These are phyloP conservation scores for Perithous albicinctus DNA, from an alignment of 2,888 invertebrate species.

Conservation along the genomic window DNA sequence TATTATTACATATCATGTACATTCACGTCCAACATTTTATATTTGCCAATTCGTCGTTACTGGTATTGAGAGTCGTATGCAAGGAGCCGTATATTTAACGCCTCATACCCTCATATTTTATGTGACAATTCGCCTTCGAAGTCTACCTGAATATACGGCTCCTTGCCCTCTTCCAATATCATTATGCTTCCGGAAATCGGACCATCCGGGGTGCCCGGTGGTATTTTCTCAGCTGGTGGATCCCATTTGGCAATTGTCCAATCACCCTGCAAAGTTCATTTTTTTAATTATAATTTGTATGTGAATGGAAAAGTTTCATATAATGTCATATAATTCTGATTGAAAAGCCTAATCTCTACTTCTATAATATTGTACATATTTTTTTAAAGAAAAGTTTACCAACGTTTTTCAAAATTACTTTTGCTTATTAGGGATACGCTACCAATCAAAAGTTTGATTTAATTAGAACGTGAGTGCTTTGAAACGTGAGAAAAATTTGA, in stretches of 20 bases:
- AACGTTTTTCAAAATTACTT: neutral
- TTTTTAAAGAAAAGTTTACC: no score
- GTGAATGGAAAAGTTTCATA: no score
- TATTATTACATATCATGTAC: neutral
- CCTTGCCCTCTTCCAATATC: constrained; percentile 55
- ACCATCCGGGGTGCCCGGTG: constrained; percentile 59
- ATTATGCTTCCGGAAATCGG: neutral
- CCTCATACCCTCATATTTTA: constrained; percentile 4
- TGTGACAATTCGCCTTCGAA: constrained; percentile 42
- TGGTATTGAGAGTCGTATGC: neutral
- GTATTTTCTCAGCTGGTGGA: constrained; percentile 41
- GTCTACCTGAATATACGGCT: constrained; percentile 33
- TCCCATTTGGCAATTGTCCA: constrained; percentile 46
- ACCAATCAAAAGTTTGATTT: no score
- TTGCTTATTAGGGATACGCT: no score
- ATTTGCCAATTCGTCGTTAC: neutral
- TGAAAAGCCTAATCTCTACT: no score
- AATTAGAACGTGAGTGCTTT: no score
- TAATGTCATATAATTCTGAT: no score
- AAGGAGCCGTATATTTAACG: constrained; percentile 1
- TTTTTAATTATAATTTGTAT: neutral
- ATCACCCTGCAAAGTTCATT: constrained; percentile 53
- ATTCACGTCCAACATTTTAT: neutral
- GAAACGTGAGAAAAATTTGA: no score
- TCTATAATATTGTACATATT: no score